Conservation (phyloP, 1,140 invertebrate genomes). For the Macrotrachela quadricornifera region DNA sequence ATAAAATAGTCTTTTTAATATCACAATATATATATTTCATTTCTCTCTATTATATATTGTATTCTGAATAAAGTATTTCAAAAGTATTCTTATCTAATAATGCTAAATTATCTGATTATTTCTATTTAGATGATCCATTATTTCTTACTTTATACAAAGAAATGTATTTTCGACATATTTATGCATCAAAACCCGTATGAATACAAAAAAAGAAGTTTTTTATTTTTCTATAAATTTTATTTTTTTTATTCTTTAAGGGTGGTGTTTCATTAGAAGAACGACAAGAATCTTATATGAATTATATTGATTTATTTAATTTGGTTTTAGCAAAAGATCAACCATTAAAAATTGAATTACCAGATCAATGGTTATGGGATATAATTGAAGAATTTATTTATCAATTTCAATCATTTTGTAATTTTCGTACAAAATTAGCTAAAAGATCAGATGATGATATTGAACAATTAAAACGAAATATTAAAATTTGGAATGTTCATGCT, state of each 20-base stretch:
- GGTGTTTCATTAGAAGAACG: conserved; percentile 70
- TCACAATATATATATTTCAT: no score
- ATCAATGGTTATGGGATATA: conserved; percentile 98
- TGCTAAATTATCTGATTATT: no score
- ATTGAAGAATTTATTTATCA: conserved; percentile 72
- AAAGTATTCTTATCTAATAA: no score
- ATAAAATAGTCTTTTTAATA: no score
- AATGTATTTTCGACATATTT: conserved; percentile 87
- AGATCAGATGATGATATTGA: conserved; percentile 36
- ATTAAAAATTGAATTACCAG: conserved; percentile 72
- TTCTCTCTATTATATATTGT: no score
- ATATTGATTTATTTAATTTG: conserved; percentile 89
- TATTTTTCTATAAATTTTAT: background rate
- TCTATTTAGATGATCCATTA: background rate
- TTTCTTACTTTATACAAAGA: conserved; percentile 93
- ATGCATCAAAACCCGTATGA: conserved; percentile 41
- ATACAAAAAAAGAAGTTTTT: background rate
- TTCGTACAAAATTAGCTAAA: conserved; percentile 57
- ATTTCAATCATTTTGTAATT: conserved; percentile 85
- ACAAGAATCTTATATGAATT: conserved; percentile 88
- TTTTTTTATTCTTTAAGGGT: conserved; percentile 39
- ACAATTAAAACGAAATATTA: background rate
- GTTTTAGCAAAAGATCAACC: conserved; percentile 69
- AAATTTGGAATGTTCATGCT: conserved; percentile 89
- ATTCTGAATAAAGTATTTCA: no score